These are phyloP conservation scores for Drosophila pallidifrons DNA, from an alignment of 1,140 invertebrate species.

Conservation along the genomic window DNA sequence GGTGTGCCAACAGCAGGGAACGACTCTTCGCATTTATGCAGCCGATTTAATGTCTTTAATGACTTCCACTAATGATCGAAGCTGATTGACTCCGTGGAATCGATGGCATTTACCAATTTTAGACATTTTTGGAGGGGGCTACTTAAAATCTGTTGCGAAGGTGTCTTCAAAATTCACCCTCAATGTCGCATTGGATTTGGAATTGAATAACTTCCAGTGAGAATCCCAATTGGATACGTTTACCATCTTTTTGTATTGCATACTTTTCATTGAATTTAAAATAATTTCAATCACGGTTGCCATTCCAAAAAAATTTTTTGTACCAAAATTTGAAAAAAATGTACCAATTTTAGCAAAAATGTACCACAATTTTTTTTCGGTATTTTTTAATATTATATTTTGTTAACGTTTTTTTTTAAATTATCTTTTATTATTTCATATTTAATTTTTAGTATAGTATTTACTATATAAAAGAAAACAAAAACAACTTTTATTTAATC, in stretches of 20 bases:
- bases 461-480: too few relatives aligned
- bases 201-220: neutral
- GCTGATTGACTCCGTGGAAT: conserved; percentile 69
- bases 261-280: conserved; percentile 4
- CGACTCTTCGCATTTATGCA: conserved; percentile 21
- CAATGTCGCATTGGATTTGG: neutral
- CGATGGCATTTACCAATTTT: conserved; percentile 57
- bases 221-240: neutral
- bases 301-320: too few relatives aligned
- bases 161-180: conserved; percentile 8
- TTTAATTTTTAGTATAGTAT: too few relatives aligned
- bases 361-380: too few relatives aligned
- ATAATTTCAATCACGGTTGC: too few relatives aligned
- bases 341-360: too few relatives aligned
- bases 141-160: conserved; percentile 38
- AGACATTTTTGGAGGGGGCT: conserved; percentile 58
- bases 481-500: too few relatives aligned
- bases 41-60: conserved; percentile 75
- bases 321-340: too few relatives aligned
- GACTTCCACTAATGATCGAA: conserved; percentile 75
- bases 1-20: conserved; percentile 27
- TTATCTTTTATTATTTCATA: too few relatives aligned
- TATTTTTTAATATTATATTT: too few relatives aligned
- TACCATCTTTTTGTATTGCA: neutral
- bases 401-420: too few relatives aligned